Base-by-base conservation (phyloP, 2,888 invertebrate genomes). In the Druceiella hillmani region DNA sequence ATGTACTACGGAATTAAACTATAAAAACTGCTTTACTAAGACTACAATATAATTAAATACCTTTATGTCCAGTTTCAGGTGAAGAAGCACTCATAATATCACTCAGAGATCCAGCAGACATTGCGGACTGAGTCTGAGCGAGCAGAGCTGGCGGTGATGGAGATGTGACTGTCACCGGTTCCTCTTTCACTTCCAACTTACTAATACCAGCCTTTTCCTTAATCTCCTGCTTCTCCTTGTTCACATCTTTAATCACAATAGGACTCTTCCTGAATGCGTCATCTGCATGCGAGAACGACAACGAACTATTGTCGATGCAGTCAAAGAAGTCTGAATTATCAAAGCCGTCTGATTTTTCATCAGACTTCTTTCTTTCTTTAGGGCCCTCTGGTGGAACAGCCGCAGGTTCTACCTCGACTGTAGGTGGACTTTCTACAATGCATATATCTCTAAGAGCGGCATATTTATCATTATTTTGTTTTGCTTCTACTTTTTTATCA, bases 401-500 rank as follows among this genome's bases (percentile, higher is more conserved):
- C 11, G 33, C 37, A 3, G 58, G 53, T 45, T 70, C 69, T 38
- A 64, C 66, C 39, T 77, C 78, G 5, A 78, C 78, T 50, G 56
- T 68, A 30, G 65, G 66, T 44, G 66, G 70, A 52, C 49, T 66
- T 53, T 81, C 79, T 0, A 78, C 81, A 37, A 78, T 66, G 22
- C 85, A 85, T 7, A 83, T 79, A 54, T 88, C 88, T 1, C 89
- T 69, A 33, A 90, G 60, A 0, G 89, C 89, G 1, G 89, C 89
- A 56, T 90, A 90, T 51, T 81, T 79, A 60, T 88, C 88, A 49
- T 62, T 64, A 39, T 74, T 74, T 3, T 52, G 57, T 45, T 71
- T 74, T 0, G 52, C 43, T 15, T 69, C 68, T 2, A 64, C 58
- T 3, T 35, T 25, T 2, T 34, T 33, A 4, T 50, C 46, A 24